Conservation (phyloP, 2,888 invertebrate species). For the Troides oblongomaculatus region DNA sequence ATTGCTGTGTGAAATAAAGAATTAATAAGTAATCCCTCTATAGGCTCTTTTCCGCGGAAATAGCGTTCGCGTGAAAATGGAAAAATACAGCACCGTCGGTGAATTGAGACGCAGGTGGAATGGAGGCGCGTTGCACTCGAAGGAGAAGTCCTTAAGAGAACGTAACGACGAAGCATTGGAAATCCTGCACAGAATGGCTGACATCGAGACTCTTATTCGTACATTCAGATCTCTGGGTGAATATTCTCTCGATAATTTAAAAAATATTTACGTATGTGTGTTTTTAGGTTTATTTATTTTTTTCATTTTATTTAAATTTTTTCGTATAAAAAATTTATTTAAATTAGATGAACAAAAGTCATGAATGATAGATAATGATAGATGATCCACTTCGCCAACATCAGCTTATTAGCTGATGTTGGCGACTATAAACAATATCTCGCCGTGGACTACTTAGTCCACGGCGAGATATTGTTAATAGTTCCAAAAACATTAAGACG, state of each 20-base stretch:
- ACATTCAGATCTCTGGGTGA: conserved; percentile 69
- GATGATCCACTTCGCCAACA: too few relatives aligned
- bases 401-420: too few relatives aligned
- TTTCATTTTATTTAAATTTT: too few relatives aligned
- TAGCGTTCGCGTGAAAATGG: conserved; percentile 46
- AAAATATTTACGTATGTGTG: too few relatives aligned
- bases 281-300: too few relatives aligned
- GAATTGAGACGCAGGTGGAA: conserved; percentile 65
- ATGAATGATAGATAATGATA: too few relatives aligned
- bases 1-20: not conserved
- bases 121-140: conserved; percentile 58
- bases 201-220: conserved; percentile 62
- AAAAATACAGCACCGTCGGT: conserved; percentile 44
- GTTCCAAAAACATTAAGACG: too few relatives aligned
- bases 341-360: too few relatives aligned
- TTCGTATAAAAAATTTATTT: too few relatives aligned
- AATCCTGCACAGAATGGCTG: conserved; percentile 55
- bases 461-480: too few relatives aligned
- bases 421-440: too few relatives aligned
- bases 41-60: conserved; percentile 79
- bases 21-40: conserved; percentile 15
- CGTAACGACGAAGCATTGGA: conserved; percentile 69
- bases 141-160: conserved; percentile 59
- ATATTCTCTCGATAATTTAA: conserved; percentile 24
- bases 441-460: too few relatives aligned